Conservation (phyloP, 2,888 invertebrate genomes). For the Lottia gigantea region DNA sequence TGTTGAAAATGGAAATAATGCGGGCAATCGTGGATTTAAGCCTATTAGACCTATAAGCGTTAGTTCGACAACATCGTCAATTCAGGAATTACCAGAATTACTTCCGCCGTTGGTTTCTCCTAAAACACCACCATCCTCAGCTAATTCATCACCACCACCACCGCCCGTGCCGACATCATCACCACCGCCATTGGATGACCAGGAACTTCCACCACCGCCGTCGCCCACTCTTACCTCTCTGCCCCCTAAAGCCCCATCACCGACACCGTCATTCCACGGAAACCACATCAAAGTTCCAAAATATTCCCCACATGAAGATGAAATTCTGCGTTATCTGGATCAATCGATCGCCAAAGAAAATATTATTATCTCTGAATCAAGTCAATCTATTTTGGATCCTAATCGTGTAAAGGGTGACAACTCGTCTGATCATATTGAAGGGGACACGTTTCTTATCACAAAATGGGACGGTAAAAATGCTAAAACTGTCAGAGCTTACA, state of each 20-base stretch:
- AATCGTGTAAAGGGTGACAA: constrained; percentile 17
- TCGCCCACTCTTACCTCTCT: neutral
- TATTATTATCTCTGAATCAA: constrained; percentile 11
- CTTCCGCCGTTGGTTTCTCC: neutral
- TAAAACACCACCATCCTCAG: neutral
- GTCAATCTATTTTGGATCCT: neutral
- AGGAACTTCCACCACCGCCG: constrained; percentile 17
- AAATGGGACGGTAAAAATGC: constrained; percentile 33
- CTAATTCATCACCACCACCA: neutral
- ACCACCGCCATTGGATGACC: neutral
- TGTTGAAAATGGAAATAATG: neutral
- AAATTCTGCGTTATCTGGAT: constrained; percentile 18
- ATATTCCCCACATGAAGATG: constrained; percentile 9
- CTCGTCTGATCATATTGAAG: constrained; percentile 10
- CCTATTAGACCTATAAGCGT: neutral
- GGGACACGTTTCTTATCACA: constrained; percentile 20
- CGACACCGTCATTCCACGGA: neutral
- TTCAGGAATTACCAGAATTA: neutral
- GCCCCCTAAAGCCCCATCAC: neutral
- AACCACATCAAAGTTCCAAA: neutral
- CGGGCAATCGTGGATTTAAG: neutral
- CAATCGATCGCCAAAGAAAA: constrained; percentile 14
- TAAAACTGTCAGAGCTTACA: constrained; percentile 38
- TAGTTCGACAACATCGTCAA: neutral
- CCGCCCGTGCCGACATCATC: constrained; percentile 18